Conservation (phyloP, 2,797 vertebrate genomes). For the Kryptolebias ocellatus region DNA sequence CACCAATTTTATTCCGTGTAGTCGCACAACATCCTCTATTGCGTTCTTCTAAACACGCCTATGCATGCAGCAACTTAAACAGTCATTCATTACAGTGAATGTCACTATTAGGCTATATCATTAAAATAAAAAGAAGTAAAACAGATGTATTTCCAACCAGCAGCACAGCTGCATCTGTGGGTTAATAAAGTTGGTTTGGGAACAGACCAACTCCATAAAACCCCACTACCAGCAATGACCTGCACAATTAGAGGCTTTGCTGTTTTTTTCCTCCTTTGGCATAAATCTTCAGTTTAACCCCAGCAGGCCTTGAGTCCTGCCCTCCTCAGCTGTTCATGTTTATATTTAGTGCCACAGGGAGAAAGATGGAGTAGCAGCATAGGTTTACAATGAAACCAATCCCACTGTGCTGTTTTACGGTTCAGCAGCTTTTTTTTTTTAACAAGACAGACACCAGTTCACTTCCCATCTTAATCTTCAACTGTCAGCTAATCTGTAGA, state of each 20-base stretch:
- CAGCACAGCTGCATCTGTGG: slow-evolving; percentile 36
- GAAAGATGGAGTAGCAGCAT: not conserved
- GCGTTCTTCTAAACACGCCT: too few species aligned
- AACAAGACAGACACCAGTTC: not conserved
- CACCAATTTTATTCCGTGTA: too few species aligned
- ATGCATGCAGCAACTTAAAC: too few species aligned
- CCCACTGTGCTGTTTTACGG: slow-evolving; percentile 48
- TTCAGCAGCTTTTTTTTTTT: slow-evolving; percentile 8
- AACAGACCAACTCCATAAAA: slow-evolving; percentile 59
- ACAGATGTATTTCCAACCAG: not conserved
- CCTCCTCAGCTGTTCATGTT: slow-evolving; percentile 76
- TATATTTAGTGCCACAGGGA: slow-evolving; percentile 75
- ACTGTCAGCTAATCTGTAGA: slow-evolving; percentile 29
- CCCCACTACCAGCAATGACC: slow-evolving; percentile 39
- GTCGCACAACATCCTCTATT: too few species aligned
- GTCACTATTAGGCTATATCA: not conserved
- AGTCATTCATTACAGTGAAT: not conserved
- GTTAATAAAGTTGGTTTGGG: slow-evolving; percentile 21
- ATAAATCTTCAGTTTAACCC: slow-evolving; percentile 72
- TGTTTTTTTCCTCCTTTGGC: slow-evolving; percentile 44
- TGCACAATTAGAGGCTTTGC: slow-evolving; percentile 63
- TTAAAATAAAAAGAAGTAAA: slow-evolving; percentile 3
- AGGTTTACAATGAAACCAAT: slow-evolving; percentile 53
- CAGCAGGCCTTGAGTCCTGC: slow-evolving; percentile 56
- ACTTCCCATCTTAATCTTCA: slow-evolving; percentile 28